Evolutionary conservation across 2,113 vertebrate species (phyloP), one percentile per base, ranked within the genome.

Genomic region (Epinephelus fuscoguttatus): DNA sequence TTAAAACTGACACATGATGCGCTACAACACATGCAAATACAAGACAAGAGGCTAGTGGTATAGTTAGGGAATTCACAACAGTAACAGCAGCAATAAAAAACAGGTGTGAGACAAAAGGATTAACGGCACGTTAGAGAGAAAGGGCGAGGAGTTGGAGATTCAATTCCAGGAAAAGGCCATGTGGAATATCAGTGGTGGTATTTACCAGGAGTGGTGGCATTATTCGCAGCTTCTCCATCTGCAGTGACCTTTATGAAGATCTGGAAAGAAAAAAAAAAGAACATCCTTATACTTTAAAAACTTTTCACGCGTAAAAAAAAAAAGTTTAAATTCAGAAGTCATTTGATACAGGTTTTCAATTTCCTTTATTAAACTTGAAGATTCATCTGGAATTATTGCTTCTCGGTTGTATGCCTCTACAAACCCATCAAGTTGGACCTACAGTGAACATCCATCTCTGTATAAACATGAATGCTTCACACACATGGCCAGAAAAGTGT

Each of bases 201-300:
- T 90, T 87, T 97, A 99, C 98, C 98, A 90, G 95, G 72, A 85
- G 95, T 94, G 82, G 93, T 84, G 69, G 89, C 84, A 87, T 93
- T 94, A 72, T 93, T 90, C 84, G 89, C 94, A 53, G 95, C 91
- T 18, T 96, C 95, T 91, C 96, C 95, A 30, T 97, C 96, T 57
- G 96, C 95, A 25, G 98, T 99, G 75, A 96, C 97, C 91, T 98
- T 99, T 90, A 99, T 93, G 92, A 99, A 99, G 91, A 99, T 98
- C 98, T 99, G 95, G 33, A 90, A 21, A 52, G 78, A 42, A 70
- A 52, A 70, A 42, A 63, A 42, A 59, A 55, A 84, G 15, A 72
- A 60, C 21, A 67, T 60, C 33, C n/a, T 66, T 23, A 27, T 72
- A 79, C 37, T 76, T 80, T 81, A 3, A 0, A 75, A 80, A 84